Evolutionary conservation across 2,888 invertebrate genomes (phyloP).

Genomic region (Reticulitermes lucifugus): DNA sequence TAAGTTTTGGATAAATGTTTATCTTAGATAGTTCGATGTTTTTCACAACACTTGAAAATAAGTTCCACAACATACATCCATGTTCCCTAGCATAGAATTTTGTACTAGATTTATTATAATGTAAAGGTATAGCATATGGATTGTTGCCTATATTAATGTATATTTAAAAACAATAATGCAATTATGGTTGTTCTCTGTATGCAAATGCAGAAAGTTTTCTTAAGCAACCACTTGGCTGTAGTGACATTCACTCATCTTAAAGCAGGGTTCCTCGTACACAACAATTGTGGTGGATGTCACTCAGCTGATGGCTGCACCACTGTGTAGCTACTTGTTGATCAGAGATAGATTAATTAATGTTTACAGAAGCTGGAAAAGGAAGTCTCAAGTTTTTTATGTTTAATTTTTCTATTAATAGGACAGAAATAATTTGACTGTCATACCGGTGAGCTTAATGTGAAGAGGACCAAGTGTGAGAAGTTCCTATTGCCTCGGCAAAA

Average conservation of each 20-base stretch:
- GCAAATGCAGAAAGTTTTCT: constrained; percentile 37
- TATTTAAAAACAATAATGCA: constrained; percentile 25
- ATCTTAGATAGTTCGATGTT: not conserved
- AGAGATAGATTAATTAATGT: constrained; percentile 28
- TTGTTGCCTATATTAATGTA: constrained; percentile 42
- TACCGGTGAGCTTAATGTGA: constrained; percentile 13
- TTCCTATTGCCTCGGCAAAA: constrained; percentile 53
- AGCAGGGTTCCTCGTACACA: constrained; percentile 50
- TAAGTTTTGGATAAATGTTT: not conserved
- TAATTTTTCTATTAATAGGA: constrained; percentile 41
- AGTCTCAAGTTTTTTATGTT: constrained; percentile 40
- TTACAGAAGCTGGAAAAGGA: constrained; percentile 25
- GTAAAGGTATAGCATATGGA: constrained; percentile 36
- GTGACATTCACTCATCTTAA: constrained; percentile 38
- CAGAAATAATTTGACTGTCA: not conserved
- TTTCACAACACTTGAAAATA: constrained; percentile 37
- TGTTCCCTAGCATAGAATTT: constrained; percentile 43
- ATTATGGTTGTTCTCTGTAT: constrained; percentile 36
- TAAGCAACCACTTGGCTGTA: constrained; percentile 10
- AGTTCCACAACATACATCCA: constrained; percentile 6
- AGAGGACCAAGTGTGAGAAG: constrained; percentile 52
- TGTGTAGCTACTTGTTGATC: constrained; percentile 19
- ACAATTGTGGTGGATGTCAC: constrained; percentile 39
- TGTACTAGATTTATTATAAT: constrained; percentile 42
- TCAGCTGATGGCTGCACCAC: constrained; percentile 23